Percentiles rank a stretch among this genome's conserved stretches.
phyloP scores from a whole-genome alignment of 2,888 invertebrate genomes.

The Alloplasta piceator region DNA sequence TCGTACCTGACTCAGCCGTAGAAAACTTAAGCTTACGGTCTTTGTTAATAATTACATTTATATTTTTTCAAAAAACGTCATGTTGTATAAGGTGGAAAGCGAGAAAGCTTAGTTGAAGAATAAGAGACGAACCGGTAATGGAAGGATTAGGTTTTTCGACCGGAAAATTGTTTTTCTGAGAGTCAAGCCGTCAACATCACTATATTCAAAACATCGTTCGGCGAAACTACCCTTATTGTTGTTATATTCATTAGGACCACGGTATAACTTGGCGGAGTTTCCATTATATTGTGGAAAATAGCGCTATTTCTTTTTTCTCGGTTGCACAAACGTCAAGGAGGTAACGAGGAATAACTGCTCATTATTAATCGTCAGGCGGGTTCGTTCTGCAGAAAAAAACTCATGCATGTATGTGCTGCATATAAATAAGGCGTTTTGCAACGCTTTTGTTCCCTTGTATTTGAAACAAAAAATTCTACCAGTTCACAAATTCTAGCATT shows the following conservation, averaged over 20 bases:
- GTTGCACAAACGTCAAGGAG: slow-evolving; percentile 25
- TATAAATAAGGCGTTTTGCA: background rate
- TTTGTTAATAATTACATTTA: background rate
- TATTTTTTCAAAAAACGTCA: background rate
- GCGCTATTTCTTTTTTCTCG: slow-evolving; percentile 36
- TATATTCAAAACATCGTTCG: background rate
- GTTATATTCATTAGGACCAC: background rate
- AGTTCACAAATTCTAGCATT: too few species aligned
- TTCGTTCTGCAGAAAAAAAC: slow-evolving; percentile 4
- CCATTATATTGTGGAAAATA: slow-evolving; percentile 63
- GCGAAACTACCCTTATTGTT: background rate
- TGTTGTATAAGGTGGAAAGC: background rate
- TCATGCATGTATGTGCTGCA: background rate
- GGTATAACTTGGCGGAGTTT: slow-evolving; percentile 44
- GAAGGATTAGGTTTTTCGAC: background rate
- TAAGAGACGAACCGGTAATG: background rate
- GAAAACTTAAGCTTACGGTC: too few species aligned
- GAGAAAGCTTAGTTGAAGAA: background rate
- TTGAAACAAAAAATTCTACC: too few species aligned
- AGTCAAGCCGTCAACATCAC: background rate
- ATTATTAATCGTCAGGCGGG: slow-evolving; percentile 39
- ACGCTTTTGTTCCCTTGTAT: too few species aligned
- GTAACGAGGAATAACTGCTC: slow-evolving; percentile 48
- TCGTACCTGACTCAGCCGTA: background rate
- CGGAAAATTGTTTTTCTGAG: background rate